Percentiles rank a stretch among this genome's conserved stretches.
phyloP scores from a whole-genome alignment of 2,888 invertebrate species.

The Cosmopolites sordidus region DNA sequence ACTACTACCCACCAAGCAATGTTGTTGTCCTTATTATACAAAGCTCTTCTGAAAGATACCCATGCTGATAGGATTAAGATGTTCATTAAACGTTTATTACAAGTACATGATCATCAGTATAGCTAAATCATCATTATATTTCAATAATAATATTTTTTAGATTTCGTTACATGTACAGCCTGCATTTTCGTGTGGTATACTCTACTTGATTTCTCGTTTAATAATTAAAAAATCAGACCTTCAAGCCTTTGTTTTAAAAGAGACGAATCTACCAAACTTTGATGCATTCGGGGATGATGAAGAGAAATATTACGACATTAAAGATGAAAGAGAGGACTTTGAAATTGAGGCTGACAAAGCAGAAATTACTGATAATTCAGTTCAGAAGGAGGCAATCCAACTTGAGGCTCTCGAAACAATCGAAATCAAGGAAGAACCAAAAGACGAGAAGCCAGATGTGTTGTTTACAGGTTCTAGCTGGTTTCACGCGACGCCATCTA shows the following conservation, averaged over 20 bases:
- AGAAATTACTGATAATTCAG: constrained; percentile 1
- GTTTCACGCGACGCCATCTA: constrained; percentile 33
- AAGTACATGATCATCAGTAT: constrained; percentile 47
- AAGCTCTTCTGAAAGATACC: constrained; percentile 76
- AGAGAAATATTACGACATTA: constrained; percentile 38
- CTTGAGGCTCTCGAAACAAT: constrained; percentile 27
- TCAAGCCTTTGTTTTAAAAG: constrained; percentile 35
- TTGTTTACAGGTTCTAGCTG: constrained; percentile 34
- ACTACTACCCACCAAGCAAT: constrained; percentile 70
- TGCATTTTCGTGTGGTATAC: constrained; percentile 74
- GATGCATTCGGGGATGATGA: constrained; percentile 35
- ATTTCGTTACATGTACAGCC: constrained; percentile 67
- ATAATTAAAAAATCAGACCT: constrained; percentile 44
- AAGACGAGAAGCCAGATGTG: constrained; percentile 38
- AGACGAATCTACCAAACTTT: constrained; percentile 31
- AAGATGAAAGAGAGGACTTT: constrained; percentile 30
- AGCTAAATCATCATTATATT: not conserved
- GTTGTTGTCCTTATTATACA: constrained; percentile 81
- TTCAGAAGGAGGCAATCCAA: not conserved
- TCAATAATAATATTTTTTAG: constrained; percentile 43
- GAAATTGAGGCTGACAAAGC: constrained; percentile 33
- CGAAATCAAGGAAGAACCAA: constrained; percentile 35
- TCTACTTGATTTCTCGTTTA: constrained; percentile 74
- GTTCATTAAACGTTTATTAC: constrained; percentile 80
- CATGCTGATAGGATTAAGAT: constrained; percentile 69